Evolutionary conservation across 2,797 vertebrate species (phyloP).

Genomic region (Crenichthys baileyi): DNA sequence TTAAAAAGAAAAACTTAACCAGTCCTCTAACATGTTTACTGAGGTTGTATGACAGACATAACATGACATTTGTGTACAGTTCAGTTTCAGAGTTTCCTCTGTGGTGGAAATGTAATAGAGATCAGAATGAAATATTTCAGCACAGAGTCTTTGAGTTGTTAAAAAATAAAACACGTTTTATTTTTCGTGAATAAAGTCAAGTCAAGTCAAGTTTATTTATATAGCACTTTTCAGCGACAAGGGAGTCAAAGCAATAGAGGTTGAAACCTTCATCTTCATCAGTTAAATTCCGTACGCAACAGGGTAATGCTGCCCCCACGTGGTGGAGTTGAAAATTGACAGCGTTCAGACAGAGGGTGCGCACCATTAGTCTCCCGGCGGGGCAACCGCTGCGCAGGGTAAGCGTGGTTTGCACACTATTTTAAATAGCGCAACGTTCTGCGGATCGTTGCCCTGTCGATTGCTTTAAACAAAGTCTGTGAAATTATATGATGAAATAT

Average conservation of each 20-base stretch:
- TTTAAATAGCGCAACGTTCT: neutral
- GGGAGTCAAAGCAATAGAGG: too few relatives aligned
- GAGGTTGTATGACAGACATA: neutral
- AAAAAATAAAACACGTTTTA: too few relatives aligned
- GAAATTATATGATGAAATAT: neutral
- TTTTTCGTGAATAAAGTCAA: too few relatives aligned
- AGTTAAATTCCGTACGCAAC: neutral
- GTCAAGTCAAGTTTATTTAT: too few relatives aligned
- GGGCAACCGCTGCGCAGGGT: neutral
- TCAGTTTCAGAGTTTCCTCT: neutral
- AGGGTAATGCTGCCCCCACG: slow-evolving; percentile 7
- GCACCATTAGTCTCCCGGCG: neutral
- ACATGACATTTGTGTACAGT: neutral
- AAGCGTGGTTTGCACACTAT: neutral
- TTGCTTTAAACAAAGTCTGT: neutral
- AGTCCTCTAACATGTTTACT: neutral
- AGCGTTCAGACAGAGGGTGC: neutral
- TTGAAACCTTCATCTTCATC: neutral
- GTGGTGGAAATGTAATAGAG: neutral
- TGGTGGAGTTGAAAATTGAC: neutral
- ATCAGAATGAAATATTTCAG: neutral
- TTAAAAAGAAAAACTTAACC: neutral
- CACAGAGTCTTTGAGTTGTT: neutral
- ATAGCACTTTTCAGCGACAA: too few relatives aligned
- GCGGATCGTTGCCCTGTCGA: neutral